A percentile compares a stretch with the other conserved stretches of the same genome.
Conservation (phyloP, 2,113 vertebrate species). For the Meriones unguiculatus region DNA sequence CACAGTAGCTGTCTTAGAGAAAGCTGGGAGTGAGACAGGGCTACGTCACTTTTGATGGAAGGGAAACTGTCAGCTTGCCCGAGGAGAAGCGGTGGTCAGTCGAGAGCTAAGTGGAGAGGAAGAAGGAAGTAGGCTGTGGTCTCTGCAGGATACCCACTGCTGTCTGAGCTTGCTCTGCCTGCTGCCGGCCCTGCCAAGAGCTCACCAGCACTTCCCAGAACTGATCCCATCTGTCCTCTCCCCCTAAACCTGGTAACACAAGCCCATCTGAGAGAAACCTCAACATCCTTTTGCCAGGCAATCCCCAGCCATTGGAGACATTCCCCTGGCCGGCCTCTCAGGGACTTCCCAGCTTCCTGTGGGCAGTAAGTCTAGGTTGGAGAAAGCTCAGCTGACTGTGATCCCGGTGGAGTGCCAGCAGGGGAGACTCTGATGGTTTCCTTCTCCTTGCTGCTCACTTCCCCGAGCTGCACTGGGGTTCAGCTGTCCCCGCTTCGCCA, state of each 20-base stretch:
- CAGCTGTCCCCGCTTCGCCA: too few relatives aligned
- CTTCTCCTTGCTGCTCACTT: not conserved
- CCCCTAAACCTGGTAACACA: not conserved
- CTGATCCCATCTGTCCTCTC: not conserved
- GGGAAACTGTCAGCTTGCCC: not conserved
- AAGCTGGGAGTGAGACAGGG: not conserved
- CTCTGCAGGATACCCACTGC: too few relatives aligned
- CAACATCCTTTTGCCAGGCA: slow-evolving; percentile 35
- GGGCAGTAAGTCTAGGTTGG: not conserved
- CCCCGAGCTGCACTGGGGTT: not conserved
- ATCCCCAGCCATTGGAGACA: not conserved
- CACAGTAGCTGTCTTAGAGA: not conserved
- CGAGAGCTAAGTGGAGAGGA: not conserved
- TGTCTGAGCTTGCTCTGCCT: not conserved
- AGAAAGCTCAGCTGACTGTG: not conserved
- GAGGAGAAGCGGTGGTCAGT: not conserved
- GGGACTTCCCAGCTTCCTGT: not conserved
- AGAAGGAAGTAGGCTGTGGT: not conserved
- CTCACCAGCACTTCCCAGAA: not conserved
- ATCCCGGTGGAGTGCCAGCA: accelerated
- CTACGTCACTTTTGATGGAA: not conserved
- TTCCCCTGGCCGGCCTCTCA: too few relatives aligned
- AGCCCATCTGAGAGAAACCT: slow-evolving; percentile 38
- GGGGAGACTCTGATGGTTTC: accelerated
- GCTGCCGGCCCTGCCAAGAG: not conserved